phyloP scores from a whole-genome alignment of 2,113 vertebrate species.

The Silurus asotus region DNA sequence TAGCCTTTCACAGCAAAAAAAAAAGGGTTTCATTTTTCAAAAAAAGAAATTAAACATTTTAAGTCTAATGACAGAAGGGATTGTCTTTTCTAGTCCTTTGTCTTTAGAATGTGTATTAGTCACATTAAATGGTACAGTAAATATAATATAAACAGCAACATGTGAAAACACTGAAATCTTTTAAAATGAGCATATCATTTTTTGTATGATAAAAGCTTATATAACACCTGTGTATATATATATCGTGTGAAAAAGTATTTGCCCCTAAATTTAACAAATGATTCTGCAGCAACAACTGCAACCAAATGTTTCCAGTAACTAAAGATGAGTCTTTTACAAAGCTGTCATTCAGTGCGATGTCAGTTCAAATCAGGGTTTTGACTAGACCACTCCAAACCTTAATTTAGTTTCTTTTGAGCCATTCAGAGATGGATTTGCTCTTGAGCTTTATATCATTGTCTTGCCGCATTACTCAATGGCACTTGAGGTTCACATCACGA shows the following conservation, averaged over 20 bases:
- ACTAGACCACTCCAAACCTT: neutral
- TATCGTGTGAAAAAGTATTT: neutral
- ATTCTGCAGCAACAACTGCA: neutral
- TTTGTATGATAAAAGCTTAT: neutral
- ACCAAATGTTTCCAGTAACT: neutral
- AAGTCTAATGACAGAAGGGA: neutral
- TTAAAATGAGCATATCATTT: neutral
- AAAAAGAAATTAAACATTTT: neutral
- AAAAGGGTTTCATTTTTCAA: neutral
- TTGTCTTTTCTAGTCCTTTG: neutral
- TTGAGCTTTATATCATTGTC: neutral
- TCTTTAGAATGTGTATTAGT: neutral
- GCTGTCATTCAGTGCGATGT: neutral
- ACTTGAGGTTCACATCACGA: neutral
- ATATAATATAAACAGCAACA: neutral
- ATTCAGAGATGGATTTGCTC: neutral
- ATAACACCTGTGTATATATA: neutral
- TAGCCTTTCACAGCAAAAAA: neutral
- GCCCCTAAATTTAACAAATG: neutral
- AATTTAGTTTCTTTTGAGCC: neutral
- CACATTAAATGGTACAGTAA: neutral
- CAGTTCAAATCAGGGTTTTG: neutral
- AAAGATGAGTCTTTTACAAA: neutral
- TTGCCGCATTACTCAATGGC: neutral
- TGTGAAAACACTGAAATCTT: neutral